These are phyloP conservation scores for Euzetes globulus DNA, from an alignment of 2,888 invertebrate genomes.

Conservation along the genomic window DNA sequence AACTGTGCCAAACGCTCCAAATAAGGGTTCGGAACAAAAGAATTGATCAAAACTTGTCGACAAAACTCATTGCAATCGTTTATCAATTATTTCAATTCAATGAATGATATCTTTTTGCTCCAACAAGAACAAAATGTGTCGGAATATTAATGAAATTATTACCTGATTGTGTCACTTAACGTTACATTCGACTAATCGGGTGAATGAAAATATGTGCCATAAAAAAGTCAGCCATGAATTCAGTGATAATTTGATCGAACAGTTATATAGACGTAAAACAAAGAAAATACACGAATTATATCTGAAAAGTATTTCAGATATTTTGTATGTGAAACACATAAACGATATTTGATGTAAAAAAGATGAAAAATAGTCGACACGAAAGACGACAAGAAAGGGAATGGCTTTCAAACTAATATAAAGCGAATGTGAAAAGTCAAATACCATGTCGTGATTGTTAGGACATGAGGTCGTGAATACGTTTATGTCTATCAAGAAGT, in stretches of 20 bases:
- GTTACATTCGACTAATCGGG: not conserved
- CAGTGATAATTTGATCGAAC: not conserved
- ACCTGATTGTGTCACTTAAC: not conserved
- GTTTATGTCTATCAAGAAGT: too few species aligned
- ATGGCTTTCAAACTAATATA: not conserved
- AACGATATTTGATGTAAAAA: not conserved
- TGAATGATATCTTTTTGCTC: not conserved
- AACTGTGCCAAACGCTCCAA: not conserved
- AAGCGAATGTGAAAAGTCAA: not conserved
- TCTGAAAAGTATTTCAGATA: not conserved
- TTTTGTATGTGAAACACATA: not conserved
- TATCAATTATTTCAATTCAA: not conserved
- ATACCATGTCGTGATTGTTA: constrained; percentile 7
- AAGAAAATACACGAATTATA: not conserved
- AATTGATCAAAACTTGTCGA: not conserved
- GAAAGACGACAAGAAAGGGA: not conserved
- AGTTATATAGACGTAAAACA: not conserved
- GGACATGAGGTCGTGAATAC: not conserved
- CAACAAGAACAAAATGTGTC: not conserved
- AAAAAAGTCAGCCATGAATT: not conserved
- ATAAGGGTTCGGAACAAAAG: not conserved
- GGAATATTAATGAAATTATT: constrained; percentile 1
- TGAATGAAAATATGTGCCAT: too few species aligned
- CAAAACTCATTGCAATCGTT: not conserved
- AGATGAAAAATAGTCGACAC: not conserved